phyloP scores from a whole-genome alignment of 1,140 invertebrate genomes.

The Conopomorpha cramerella region DNA sequence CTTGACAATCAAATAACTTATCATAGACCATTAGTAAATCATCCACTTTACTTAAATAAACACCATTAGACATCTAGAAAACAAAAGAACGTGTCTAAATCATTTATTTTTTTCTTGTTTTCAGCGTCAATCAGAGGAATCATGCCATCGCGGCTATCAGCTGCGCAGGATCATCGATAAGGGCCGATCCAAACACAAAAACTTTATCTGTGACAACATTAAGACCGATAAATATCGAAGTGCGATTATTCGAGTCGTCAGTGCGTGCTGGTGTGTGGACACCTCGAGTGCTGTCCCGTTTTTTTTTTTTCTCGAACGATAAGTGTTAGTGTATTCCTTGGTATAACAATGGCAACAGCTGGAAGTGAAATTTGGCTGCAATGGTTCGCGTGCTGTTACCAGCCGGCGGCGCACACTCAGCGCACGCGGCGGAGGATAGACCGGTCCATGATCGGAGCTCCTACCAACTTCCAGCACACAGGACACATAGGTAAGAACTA shows the following conservation, averaged over 20 bases:
- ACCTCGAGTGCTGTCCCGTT: constrained; percentile 8
- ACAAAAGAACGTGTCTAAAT: no score
- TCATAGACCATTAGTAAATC: no score
- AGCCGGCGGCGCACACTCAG: constrained; percentile 68
- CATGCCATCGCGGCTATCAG: constrained; percentile 32
- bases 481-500: constrained; percentile 66
- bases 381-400: constrained; percentile 84
- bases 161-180: constrained; percentile 14
- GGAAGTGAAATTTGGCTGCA: constrained; percentile 82
- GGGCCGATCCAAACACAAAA: no score
- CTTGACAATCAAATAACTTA: no score
- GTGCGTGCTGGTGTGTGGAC: neutral
- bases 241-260: neutral
- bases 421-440: constrained; percentile 78
- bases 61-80: no score
- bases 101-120: constrained; percentile 22
- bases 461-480: constrained; percentile 92
- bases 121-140: constrained; percentile 32
- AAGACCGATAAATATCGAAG: neutral
- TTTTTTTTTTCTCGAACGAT: constrained; percentile 11
- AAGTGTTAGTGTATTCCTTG: constrained; percentile 16
- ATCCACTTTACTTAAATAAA: no score
- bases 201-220: neutral
- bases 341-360: constrained; percentile 65
- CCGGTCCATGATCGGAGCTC: constrained; percentile 88